Conservation (phyloP, 2,888 invertebrate genomes). For the Trachelus iudaicus region DNA sequence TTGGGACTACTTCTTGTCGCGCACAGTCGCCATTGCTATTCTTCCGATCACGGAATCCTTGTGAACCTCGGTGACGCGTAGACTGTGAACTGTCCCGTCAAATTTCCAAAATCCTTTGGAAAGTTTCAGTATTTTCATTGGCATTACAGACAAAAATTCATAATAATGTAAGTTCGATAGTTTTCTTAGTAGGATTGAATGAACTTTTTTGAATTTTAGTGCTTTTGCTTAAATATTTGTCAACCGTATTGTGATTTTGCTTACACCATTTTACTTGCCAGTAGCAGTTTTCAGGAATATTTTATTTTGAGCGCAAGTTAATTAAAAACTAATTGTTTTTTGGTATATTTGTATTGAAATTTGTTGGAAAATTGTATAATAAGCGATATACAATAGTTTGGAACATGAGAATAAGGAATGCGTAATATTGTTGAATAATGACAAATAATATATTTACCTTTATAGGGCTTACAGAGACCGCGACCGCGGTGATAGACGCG, state of each 20-base stretch:
- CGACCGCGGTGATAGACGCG: slow-evolving; percentile 57
- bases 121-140: background rate
- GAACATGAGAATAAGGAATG: background rate
- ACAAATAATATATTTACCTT: background rate
- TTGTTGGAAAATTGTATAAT: background rate
- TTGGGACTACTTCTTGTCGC: slow-evolving; percentile 33
- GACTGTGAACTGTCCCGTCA: background rate
- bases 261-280: background rate
- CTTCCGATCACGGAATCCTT: background rate
- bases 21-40: slow-evolving; percentile 38
- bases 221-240: background rate
- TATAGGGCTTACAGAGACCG: slow-evolving; percentile 60
- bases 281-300: background rate
- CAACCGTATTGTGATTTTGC: background rate
- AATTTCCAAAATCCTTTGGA: background rate
- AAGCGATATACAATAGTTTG: background rate
- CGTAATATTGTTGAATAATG: background rate
- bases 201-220: background rate
- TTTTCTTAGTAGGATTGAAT: background rate
- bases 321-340: background rate
- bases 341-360: background rate
- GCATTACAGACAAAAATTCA: background rate
- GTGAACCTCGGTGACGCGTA: background rate
- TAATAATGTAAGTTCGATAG: background rate
- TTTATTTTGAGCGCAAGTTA: background rate